Percentiles rank a stretch among this genome's conserved stretches.
Evolutionary conservation across 2,113 vertebrate species (phyloP).

Genomic region (Amphilophus citrinellus): DNA sequence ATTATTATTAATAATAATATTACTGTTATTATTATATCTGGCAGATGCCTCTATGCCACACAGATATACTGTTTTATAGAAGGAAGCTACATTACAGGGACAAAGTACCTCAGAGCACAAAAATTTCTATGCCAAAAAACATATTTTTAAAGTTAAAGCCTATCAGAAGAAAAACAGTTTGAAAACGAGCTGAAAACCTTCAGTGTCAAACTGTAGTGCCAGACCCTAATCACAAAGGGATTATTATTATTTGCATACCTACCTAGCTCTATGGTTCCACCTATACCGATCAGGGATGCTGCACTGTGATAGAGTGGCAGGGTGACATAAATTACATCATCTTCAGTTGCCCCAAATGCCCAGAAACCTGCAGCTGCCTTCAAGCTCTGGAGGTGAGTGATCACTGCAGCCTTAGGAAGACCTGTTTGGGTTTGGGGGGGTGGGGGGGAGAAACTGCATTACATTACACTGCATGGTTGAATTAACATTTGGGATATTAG

Average conservation of each 20-base stretch:
- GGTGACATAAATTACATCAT: conserved; percentile 89
- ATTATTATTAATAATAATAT: no score
- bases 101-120: no score
- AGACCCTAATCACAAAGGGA: background rate
- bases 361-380: conserved; percentile 87
- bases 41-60: no score
- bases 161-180: no score
- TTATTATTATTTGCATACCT: conserved; percentile 31
- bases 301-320: conserved; percentile 95
- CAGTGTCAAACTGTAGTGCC: background rate
- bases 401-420: conserved; percentile 93
- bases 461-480: background rate
- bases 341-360: conserved; percentile 84
- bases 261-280: conserved; percentile 93
- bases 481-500: background rate
- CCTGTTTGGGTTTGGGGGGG: conserved; percentile 72
- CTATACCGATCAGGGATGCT: conserved; percentile 90
- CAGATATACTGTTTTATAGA: no score
- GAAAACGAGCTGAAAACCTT: no score
- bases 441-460: background rate
- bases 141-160: no score
- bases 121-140: no score
- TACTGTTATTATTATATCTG: no score
- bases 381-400: conserved; percentile 87
- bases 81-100: no score